Conservation (phyloP, 2,113 vertebrate species). For the Erythrocercus mccallii region DNA sequence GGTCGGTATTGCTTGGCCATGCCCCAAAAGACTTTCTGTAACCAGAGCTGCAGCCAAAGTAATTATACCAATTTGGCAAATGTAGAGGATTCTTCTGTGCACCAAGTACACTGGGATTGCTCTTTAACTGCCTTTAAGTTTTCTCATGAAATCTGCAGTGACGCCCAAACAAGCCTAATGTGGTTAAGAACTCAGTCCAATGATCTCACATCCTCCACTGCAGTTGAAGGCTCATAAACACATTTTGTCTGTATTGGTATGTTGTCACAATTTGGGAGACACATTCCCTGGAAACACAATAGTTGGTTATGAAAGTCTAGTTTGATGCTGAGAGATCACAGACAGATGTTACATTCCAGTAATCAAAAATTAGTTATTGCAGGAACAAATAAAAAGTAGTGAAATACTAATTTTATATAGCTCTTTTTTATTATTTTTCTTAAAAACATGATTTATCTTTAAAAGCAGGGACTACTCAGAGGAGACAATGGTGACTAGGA, state of each 20-base stretch:
- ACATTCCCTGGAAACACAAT: slow-evolving; percentile 43
- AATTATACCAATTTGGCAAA: neutral
- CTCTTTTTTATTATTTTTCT: neutral
- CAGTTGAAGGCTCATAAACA: slow-evolving; percentile 51
- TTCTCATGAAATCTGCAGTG: slow-evolving; percentile 2
- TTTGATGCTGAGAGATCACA: slow-evolving; percentile 31
- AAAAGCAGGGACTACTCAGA: neutral
- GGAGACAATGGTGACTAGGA: neutral
- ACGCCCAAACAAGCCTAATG: neutral
- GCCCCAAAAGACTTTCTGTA: neutral
- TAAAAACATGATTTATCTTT: neutral
- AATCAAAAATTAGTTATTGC: slow-evolving; percentile 29
- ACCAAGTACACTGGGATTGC: neutral
- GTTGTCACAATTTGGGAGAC: slow-evolving; percentile 37
- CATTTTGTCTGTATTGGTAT: slow-evolving; percentile 36
- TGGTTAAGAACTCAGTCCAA: neutral
- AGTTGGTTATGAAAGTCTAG: slow-evolving; percentile 29
- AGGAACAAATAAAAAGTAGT: slow-evolving; percentile 13
- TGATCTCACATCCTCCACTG: slow-evolving; percentile 49
- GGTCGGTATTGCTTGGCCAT: neutral
- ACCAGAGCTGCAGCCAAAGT: neutral
- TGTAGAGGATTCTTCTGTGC: neutral
- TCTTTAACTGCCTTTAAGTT: neutral
- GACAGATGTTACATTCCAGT: slow-evolving; percentile 33
- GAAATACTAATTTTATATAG: neutral